These are phyloP conservation scores for Camponotus floridanus DNA, from an alignment of 1,140 invertebrate species.

Conservation along the genomic window DNA sequence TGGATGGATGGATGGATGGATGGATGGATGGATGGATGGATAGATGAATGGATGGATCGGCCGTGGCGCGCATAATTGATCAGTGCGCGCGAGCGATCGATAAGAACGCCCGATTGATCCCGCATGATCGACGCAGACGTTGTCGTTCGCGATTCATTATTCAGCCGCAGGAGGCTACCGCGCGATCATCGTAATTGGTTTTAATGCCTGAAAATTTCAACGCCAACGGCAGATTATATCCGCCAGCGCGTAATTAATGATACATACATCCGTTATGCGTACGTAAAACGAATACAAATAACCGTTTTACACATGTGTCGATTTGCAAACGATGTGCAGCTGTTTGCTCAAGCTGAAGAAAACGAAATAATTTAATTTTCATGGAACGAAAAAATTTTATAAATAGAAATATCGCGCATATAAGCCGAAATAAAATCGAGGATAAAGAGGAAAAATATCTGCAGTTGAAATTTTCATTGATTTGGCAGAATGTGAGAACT, in stretches of 20 bases:
- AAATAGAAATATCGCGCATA: neutral
- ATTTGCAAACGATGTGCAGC: slow-evolving; percentile 25
- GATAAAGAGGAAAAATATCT: neutral
- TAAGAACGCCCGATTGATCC: slow-evolving; percentile 64
- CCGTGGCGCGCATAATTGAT: slow-evolving; percentile 51
- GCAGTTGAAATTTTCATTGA: slow-evolving; percentile 2
- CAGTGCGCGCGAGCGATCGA: slow-evolving; percentile 55
- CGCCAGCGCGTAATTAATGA: slow-evolving; percentile 58
- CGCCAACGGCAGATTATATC: slow-evolving; percentile 60
- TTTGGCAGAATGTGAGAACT: neutral
- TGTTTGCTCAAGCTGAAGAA: slow-evolving; percentile 1
- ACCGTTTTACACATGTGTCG: slow-evolving; percentile 35
- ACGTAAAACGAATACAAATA: slow-evolving; percentile 39
- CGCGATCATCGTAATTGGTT: slow-evolving; percentile 60
- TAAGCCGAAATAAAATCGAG: neutral
- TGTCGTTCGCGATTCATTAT: slow-evolving; percentile 60
- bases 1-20: slow-evolving; percentile 42
- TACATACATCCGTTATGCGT: slow-evolving; percentile 12
- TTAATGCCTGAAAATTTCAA: slow-evolving; percentile 59
- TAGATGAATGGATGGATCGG: slow-evolving; percentile 44
- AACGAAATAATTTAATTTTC: slow-evolving; percentile 24
- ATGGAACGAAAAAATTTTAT: slow-evolving; percentile 12
- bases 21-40: slow-evolving; percentile 40
- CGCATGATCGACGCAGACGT: slow-evolving; percentile 61
- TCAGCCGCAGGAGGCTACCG: slow-evolving; percentile 55